A percentile compares a stretch with the other conserved stretches of the same genome.
These are phyloP conservation scores for Scaptodrosophila latifasciaeformis DNA, from an alignment of 2,888 invertebrate species.

Conservation along the genomic window DNA sequence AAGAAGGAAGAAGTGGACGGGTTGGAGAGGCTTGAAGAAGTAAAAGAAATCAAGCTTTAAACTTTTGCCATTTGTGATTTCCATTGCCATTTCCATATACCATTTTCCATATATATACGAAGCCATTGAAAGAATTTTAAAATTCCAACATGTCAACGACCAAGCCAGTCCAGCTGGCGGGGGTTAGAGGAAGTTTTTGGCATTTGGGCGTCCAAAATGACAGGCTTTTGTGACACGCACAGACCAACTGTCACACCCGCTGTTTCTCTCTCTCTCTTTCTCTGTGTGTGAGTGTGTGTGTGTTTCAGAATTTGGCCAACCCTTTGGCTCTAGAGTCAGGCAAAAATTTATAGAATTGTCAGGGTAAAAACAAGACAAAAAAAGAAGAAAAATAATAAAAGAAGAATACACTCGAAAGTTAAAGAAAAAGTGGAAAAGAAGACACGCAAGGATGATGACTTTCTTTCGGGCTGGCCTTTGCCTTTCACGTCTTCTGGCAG, in stretches of 20 bases:
- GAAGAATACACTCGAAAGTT: no score
- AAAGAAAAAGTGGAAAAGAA: no score
- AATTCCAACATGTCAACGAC: slow-evolving; percentile 53
- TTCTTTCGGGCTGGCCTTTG: slow-evolving; percentile 30
- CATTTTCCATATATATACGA: slow-evolving; percentile 9
- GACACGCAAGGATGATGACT: slow-evolving; percentile 46
- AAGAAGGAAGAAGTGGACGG: no score
- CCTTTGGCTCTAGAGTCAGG: slow-evolving; percentile 53
- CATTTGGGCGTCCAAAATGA: slow-evolving; percentile 46
- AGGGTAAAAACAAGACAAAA: slow-evolving; percentile 28
- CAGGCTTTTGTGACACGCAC: slow-evolving; percentile 63
- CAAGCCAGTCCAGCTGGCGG: slow-evolving; percentile 26
- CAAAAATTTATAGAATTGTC: slow-evolving; percentile 54
- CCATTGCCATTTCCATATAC: slow-evolving; percentile 37
- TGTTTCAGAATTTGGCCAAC: slow-evolving; percentile 41
- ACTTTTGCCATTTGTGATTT: slow-evolving; percentile 60
- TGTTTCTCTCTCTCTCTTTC: slow-evolving; percentile 11
- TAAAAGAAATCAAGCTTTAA: slow-evolving; percentile 43
- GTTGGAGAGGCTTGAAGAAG: no score
- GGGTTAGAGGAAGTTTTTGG: neutral
- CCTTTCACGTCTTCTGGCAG: neutral
- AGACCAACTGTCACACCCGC: slow-evolving; percentile 60
- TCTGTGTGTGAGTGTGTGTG: slow-evolving; percentile 16
- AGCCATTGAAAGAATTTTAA: slow-evolving; percentile 54
- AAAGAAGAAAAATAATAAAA: slow-evolving; percentile 21